A percentile compares a stretch with the other conserved stretches of the same genome.
Evolutionary conservation across 2,888 invertebrate species (phyloP).

Genomic region (Zhuqinia jingwanae): DNA sequence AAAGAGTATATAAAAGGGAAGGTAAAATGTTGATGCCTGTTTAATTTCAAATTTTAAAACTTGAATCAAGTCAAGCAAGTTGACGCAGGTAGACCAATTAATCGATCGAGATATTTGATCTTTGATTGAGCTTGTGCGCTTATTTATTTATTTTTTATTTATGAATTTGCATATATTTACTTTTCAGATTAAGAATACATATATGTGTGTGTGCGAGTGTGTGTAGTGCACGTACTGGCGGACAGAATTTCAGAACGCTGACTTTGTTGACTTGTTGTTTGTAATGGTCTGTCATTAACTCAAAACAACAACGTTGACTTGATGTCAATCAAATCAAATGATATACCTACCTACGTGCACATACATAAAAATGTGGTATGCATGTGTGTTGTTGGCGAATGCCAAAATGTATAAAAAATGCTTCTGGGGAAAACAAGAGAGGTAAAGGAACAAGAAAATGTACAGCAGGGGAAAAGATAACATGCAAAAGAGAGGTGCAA

Average conservation of each 20-base stretch:
- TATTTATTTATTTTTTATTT: slow-evolving; percentile 22
- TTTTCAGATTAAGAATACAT: neutral
- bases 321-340: neutral
- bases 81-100: slow-evolving; percentile 3
- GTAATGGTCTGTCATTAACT: neutral
- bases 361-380: too few species aligned
- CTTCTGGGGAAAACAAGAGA: slow-evolving; percentile 9
- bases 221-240: neutral
- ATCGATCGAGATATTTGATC: slow-evolving; percentile 29
- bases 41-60: neutral
- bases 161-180: slow-evolving; percentile 18
- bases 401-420: neutral
- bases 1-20: neutral
- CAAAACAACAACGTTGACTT: neutral
- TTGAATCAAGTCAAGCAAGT: neutral
- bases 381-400: too few species aligned
- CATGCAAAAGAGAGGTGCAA: neutral
- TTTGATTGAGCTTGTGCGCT: slow-evolving; percentile 24
- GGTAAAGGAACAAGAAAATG: neutral
- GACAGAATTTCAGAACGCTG: too few species aligned
- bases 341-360: too few species aligned
- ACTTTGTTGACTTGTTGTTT: neutral
- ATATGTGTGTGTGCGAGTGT: neutral
- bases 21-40: neutral
- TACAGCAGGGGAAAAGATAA: neutral